Evolutionary conservation across 2,113 vertebrate genomes (phyloP).

Genomic region (Eolophus roseicapilla): DNA sequence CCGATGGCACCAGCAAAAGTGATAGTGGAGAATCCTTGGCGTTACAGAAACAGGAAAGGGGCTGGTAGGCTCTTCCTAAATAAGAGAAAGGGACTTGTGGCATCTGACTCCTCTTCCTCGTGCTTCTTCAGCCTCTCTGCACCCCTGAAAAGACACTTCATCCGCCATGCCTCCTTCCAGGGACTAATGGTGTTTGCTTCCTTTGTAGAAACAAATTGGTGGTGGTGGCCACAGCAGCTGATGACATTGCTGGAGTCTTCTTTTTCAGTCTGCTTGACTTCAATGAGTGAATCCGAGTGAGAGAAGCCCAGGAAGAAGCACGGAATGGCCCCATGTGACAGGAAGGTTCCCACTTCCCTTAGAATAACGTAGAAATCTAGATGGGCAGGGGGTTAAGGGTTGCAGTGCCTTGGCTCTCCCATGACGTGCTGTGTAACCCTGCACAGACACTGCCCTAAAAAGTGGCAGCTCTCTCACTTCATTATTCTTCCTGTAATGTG

Average conservation of each 20-base stretch:
- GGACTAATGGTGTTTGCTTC: neutral
- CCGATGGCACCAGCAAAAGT: neutral
- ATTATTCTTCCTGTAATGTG: rapidly evolving
- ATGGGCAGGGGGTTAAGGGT: neutral
- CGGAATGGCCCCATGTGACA: rapidly evolving
- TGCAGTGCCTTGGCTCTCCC: neutral
- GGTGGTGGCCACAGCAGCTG: neutral
- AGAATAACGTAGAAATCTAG: neutral
- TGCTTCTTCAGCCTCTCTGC: neutral
- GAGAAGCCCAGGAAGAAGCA: neutral
- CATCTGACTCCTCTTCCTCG: neutral
- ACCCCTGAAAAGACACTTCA: neutral
- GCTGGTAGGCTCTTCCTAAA: neutral
- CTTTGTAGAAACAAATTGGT: neutral
- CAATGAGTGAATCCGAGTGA: neutral
- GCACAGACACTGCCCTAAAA: neutral
- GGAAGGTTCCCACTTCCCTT: neutral
- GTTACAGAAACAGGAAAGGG: neutral
- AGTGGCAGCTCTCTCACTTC: neutral
- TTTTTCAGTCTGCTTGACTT: neutral
- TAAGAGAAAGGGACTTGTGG: neutral
- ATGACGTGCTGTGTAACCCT: neutral
- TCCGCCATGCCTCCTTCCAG: neutral
- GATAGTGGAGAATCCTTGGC: neutral
- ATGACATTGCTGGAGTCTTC: neutral